Percentiles rank a stretch among this genome's conserved stretches.
Evolutionary conservation across 2,797 vertebrate species (phyloP).

Genomic region (Mionectes olivaceus): DNA sequence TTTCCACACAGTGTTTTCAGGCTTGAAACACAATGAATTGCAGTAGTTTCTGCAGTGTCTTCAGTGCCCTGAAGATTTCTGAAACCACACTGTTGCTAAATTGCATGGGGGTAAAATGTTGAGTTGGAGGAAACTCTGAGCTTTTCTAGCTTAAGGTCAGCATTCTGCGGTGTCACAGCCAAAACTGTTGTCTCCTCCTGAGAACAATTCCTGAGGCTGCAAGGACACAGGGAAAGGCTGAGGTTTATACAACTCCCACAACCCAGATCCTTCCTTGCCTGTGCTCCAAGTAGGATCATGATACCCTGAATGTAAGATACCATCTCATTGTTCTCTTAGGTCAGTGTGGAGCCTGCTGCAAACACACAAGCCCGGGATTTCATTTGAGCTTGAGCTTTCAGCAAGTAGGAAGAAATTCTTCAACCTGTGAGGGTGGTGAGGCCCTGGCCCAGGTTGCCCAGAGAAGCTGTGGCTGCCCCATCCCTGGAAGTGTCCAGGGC

Average conservation of each 20-base stretch:
- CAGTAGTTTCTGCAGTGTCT: not conserved
- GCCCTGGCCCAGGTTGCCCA: not conserved
- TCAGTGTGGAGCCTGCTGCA: not conserved
- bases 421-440: not conserved
- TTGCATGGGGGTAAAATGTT: not conserved
- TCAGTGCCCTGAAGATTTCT: not conserved
- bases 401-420: not conserved
- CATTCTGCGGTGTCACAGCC: not conserved
- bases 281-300: fast-evolving
- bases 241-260: not conserved
- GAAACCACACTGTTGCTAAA: not conserved
- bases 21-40: not conserved
- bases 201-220: not conserved
- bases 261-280: not conserved
- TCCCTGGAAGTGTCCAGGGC: not conserved
- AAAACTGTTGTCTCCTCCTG: not conserved
- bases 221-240: not conserved
- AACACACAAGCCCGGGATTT: not conserved
- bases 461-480: not conserved
- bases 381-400: not conserved
- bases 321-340: not conserved
- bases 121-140: not conserved
- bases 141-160: not conserved
- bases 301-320: not conserved
- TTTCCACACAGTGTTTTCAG: not conserved